Evolutionary conservation across 2,888 invertebrate species (phyloP).

Genomic region (Apoderus coryli): DNA sequence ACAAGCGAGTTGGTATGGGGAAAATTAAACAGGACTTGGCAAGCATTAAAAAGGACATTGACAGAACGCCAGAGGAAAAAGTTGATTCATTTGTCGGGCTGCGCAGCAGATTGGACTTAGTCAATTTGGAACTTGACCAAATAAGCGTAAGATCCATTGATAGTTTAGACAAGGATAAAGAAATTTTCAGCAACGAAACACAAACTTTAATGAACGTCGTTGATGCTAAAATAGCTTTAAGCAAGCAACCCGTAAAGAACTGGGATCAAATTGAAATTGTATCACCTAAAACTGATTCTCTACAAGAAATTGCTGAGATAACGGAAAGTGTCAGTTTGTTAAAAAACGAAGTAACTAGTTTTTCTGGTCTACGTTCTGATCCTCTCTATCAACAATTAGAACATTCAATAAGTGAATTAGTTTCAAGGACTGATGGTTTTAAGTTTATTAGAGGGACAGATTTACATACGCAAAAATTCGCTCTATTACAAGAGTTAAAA

Average conservation of each 20-base stretch:
- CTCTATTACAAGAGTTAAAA: conserved; percentile 17
- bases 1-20: conserved; percentile 13
- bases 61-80: conserved; percentile 14
- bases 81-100: conserved; percentile 15
- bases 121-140: conserved; percentile 17
- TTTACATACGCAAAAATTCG: conserved; percentile 14
- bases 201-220: conserved; percentile 18
- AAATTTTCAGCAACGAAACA: conserved; percentile 16
- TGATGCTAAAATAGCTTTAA: conserved; percentile 18
- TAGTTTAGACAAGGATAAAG: conserved; percentile 17
- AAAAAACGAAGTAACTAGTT: conserved; percentile 16
- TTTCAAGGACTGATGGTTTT: conserved; percentile 16
- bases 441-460: conserved; percentile 16
- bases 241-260: conserved; percentile 15
- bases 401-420: conserved; percentile 14
- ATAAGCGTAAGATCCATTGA: conserved; percentile 15
- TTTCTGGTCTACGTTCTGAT: conserved; percentile 15
- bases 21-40: conserved; percentile 16
- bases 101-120: conserved; percentile 17
- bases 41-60: conserved; percentile 17
- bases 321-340: conserved; percentile 15
- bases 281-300: conserved; percentile 11
- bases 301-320: conserved; percentile 15
- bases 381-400: conserved; percentile 16
- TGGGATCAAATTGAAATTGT: conserved; percentile 12